phyloP scores from a whole-genome alignment of 1,140 invertebrate species.

The Saccostrea glomerata region DNA sequence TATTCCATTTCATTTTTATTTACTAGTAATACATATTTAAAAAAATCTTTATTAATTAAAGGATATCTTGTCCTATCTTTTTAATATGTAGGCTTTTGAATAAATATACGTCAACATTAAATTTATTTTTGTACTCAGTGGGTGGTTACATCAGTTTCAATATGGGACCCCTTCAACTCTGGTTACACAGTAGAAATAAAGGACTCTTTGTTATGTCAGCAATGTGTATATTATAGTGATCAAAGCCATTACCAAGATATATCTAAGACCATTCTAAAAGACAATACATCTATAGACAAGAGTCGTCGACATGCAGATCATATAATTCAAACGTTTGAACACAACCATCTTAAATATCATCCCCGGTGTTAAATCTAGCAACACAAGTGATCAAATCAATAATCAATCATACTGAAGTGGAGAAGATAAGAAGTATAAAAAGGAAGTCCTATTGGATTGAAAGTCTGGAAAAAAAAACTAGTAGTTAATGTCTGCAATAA shows the following conservation, averaged over 20 bases:
- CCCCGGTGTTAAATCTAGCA: neutral
- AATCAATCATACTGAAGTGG: neutral
- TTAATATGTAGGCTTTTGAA: neutral
- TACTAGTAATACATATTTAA: neutral
- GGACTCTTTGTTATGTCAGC: neutral
- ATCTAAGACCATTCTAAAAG: neutral
- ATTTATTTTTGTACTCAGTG: neutral
- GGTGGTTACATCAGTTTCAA: neutral
- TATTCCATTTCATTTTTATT: neutral
- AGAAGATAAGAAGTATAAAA: neutral
- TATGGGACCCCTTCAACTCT: neutral
- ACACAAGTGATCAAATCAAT: neutral
- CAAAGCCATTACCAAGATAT: neutral
- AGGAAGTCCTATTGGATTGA: no score
- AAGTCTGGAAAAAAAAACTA: no score
- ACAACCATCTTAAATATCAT: constrained; percentile 18
- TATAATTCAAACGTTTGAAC: constrained; percentile 13
- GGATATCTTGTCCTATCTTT: neutral
- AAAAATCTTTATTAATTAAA: neutral
- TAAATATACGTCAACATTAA: neutral
- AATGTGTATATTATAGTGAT: neutral
- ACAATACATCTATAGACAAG: neutral
- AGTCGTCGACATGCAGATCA: neutral
- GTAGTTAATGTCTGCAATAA: no score
- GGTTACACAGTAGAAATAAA: neutral